A percentile compares a stretch with the other conserved stretches of the same genome.
phyloP scores from a whole-genome alignment of 1,140 invertebrate species.

The Manduca sexta region DNA sequence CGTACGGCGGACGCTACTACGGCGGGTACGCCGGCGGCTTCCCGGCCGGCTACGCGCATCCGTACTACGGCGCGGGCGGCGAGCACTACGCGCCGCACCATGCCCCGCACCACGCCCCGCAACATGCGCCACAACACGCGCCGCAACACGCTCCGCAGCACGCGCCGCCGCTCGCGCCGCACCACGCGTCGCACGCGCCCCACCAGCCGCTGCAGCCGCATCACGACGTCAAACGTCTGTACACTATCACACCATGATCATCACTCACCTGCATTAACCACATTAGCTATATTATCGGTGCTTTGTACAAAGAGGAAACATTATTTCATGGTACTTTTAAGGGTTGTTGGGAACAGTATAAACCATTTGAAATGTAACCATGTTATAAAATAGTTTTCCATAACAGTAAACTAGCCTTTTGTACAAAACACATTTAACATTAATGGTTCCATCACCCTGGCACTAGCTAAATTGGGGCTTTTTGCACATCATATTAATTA shows the following conservation, averaged over 20 bases:
- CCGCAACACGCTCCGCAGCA: slow-evolving; percentile 9
- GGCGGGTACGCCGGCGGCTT: slow-evolving; percentile 43
- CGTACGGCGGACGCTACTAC: slow-evolving; percentile 50
- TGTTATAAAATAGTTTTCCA: no score
- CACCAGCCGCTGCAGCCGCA: slow-evolving; percentile 7
- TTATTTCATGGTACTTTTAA: no score
- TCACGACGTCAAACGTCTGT: slow-evolving; percentile 39
- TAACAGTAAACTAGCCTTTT: no score
- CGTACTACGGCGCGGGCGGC: slow-evolving; percentile 24
- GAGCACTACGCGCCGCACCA: slow-evolving; percentile 7
- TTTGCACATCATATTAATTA: no score
- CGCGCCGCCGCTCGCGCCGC: slow-evolving; percentile 9
- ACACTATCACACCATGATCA: not conserved
- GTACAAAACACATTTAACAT: no score
- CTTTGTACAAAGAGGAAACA: no score
- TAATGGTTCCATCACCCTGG: no score
- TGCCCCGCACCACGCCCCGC: slow-evolving; percentile 9
- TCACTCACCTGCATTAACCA: no score
- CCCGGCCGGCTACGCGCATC: slow-evolving; percentile 32
- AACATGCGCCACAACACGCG: slow-evolving; percentile 7
- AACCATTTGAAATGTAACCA: no score
- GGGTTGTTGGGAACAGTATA: no score
- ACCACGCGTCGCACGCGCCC: slow-evolving; percentile 10
- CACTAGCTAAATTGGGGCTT: no score
- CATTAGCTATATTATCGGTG: no score